Conservation (phyloP, 2,797 vertebrate genomes). For the Iguana delicatissima region DNA sequence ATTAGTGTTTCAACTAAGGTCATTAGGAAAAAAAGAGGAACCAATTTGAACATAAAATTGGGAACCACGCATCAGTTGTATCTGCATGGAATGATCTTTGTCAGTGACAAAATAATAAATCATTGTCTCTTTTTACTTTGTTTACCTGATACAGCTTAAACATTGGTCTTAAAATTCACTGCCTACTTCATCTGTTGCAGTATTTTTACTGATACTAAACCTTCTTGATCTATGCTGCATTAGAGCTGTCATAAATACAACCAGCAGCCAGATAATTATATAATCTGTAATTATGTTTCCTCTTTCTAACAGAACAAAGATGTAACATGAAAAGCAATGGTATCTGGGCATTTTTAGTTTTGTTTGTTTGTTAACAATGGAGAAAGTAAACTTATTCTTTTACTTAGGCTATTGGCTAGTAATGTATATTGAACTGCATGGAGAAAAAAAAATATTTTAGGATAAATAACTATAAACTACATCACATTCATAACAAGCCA, state of each 20-base stretch:
- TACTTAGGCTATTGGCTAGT: slow-evolving; percentile 77
- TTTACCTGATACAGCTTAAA: slow-evolving; percentile 49
- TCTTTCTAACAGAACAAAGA: slow-evolving; percentile 70
- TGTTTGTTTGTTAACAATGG: slow-evolving; percentile 71
- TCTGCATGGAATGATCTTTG: slow-evolving; percentile 63
- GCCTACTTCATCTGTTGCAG: slow-evolving; percentile 63
- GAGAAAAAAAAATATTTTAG: slow-evolving; percentile 80
- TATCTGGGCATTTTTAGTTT: slow-evolving; percentile 51
- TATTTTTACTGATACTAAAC: slow-evolving; percentile 70
- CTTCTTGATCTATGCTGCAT: slow-evolving; percentile 67
- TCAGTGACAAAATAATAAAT: slow-evolving; percentile 42
- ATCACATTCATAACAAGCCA: slow-evolving; percentile 75
- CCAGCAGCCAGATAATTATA: slow-evolving; percentile 47
- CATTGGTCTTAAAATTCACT: slow-evolving; percentile 55
- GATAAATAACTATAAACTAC: slow-evolving; percentile 77
- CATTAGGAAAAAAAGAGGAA: slow-evolving; percentile 51
- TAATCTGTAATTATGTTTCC: slow-evolving; percentile 26
- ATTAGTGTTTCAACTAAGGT: slow-evolving; percentile 72
- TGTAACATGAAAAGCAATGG: slow-evolving; percentile 61
- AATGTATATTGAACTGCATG: slow-evolving; percentile 85
- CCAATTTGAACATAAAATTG: slow-evolving; percentile 67
- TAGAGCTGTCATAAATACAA: slow-evolving; percentile 64
- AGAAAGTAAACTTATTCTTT: slow-evolving; percentile 78
- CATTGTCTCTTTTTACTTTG: slow-evolving; percentile 18
- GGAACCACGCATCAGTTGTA: slow-evolving; percentile 68